Evolutionary conservation across 1,140 invertebrate species (phyloP), one percentile per base, ranked within the genome.

Genomic region (Lasioglossum albipes): DNA sequence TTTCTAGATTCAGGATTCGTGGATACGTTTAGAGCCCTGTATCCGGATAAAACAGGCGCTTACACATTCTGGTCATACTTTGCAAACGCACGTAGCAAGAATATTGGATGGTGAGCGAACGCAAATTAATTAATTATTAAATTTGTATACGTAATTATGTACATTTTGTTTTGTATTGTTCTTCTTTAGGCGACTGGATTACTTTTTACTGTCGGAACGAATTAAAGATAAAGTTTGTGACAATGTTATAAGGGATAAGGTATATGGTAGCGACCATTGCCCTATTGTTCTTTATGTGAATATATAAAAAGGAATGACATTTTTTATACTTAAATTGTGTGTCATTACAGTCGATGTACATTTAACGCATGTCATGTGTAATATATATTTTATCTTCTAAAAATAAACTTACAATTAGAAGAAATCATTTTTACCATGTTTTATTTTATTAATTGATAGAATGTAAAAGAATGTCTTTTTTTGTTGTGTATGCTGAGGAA

Each of bases 31-130:
- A 94, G 99, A 61, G 93, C 96, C 82, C 94, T 99, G 2, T 97
- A 99, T 94, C 99, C 99, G 0, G 96, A 99, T 12, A 94, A 95
- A 87, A 96, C 94, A 18, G 96, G 94, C 4, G 96, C 96, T 13
- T 99, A 99, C 89, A 98, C 98, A 0, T 99, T 98, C 91, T 99
- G 99, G 99, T 96, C 97, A 5, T 98, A 98, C 90, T 96, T 98
- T 94, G 94, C 92, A 64, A 98, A 98, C 91, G 94, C 97, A 31
- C 94, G 99, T 78, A 93, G 94, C 4, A 98, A 97, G 88, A 99
- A 99, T 94, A 95, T 98, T 88, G 99, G 99, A 92, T 88, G 87
- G 86, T 85, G 70, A 84, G 71, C 71, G 18, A 54, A 85, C 49
- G 22, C 41, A 71, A 57, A 72, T 45, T 66, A 80, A 0, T 69